A percentile compares a stretch with the other conserved stretches of the same genome.
Evolutionary conservation across 2,888 invertebrate genomes (phyloP).

Genomic region (Phania funesta): DNA sequence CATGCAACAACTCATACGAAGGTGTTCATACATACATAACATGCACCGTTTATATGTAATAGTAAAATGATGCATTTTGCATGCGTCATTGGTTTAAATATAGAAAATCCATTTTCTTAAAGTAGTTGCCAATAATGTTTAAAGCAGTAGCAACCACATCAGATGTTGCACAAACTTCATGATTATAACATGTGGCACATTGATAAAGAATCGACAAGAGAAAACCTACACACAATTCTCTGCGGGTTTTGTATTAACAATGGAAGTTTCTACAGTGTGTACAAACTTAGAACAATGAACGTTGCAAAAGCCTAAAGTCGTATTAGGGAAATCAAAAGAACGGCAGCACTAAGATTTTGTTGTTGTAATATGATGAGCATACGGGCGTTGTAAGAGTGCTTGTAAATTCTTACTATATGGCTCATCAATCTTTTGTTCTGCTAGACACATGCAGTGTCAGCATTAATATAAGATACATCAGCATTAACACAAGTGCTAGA

Average conservation of each 20-base stretch:
- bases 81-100: slow-evolving; percentile 48
- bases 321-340: slow-evolving; percentile 8
- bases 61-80: slow-evolving; percentile 55
- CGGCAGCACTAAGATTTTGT: not conserved
- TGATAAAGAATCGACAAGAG: not conserved
- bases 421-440: slow-evolving; percentile 56
- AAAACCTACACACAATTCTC: slow-evolving; percentile 31
- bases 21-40: not conserved
- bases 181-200: not conserved
- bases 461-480: slow-evolving; percentile 25
- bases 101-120: slow-evolving; percentile 42
- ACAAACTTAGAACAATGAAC: slow-evolving; percentile 19
- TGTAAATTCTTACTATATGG: slow-evolving; percentile 35
- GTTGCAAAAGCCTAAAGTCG: slow-evolving; percentile 41
- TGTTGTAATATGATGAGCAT: slow-evolving; percentile 47
- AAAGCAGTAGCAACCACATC: slow-evolving; percentile 16
- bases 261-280: slow-evolving; percentile 13
- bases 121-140: slow-evolving; percentile 57
- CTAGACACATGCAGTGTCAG: slow-evolving; percentile 53
- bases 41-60: not conserved
- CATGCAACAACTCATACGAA: not conserved
- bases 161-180: slow-evolving; percentile 18
- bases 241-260: slow-evolving; percentile 20
- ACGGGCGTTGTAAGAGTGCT: slow-evolving; percentile 27
- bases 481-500: not conserved